Evolutionary conservation across 2,797 vertebrate species (phyloP).

Genomic region (Lepilemur septentrionalis): DNA sequence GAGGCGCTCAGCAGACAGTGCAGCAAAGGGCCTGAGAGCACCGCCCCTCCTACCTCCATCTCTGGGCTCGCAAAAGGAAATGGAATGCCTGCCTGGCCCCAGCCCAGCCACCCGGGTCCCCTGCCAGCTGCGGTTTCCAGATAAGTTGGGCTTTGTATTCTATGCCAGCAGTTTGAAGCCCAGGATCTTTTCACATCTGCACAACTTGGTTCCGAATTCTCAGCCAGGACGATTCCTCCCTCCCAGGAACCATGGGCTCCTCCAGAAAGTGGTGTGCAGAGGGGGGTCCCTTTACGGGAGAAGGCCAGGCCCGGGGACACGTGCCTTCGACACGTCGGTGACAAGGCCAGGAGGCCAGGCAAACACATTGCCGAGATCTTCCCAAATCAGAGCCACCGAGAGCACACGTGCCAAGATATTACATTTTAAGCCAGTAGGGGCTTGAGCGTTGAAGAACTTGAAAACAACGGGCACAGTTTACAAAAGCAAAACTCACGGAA

Average conservation of each 20-base stretch:
- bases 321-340: rapidly evolving
- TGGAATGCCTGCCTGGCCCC: neutral
- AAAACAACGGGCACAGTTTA: neutral
- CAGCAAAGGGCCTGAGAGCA: rapidly evolving
- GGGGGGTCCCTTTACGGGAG: rapidly evolving
- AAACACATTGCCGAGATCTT: neutral
- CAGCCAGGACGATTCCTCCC: neutral
- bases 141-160: neutral
- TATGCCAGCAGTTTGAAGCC: neutral
- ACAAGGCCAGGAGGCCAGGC: neutral
- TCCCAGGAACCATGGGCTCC: rapidly evolving
- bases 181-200: neutral
- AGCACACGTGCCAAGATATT: rapidly evolving
- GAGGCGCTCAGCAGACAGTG: rapidly evolving
- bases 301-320: neutral
- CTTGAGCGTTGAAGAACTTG: neutral
- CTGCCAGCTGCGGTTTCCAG: neutral
- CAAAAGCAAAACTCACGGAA: neutral
- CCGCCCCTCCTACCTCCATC: rapidly evolving
- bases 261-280: neutral
- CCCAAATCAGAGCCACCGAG: neutral
- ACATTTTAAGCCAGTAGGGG: neutral
- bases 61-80: rapidly evolving
- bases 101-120: rapidly evolving
- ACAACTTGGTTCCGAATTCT: neutral